phyloP scores from a whole-genome alignment of 2,113 vertebrate genomes.

The Petroica traversi region DNA sequence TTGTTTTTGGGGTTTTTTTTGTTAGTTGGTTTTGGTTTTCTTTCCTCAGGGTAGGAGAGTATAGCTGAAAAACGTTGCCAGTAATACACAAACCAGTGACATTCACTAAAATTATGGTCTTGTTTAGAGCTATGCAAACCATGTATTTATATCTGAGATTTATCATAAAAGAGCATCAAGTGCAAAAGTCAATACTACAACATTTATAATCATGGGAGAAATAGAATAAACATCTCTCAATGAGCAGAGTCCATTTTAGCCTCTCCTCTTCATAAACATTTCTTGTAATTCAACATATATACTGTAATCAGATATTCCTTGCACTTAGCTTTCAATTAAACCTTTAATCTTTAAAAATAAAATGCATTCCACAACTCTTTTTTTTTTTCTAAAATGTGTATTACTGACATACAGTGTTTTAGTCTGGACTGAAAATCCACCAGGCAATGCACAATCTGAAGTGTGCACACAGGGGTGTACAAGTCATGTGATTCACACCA shows the following conservation, averaged over 20 bases:
- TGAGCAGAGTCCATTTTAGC: background rate
- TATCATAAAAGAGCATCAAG: background rate
- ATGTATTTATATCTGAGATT: background rate
- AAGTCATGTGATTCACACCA: conserved; percentile 4
- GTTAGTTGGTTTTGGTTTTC: background rate
- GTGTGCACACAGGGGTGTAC: background rate
- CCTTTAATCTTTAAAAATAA: background rate
- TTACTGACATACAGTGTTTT: background rate
- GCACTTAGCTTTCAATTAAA: background rate
- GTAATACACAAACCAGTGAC: background rate
- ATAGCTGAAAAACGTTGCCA: background rate
- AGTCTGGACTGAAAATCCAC: background rate
- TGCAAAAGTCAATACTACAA: background rate
- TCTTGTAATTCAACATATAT: background rate
- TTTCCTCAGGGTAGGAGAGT: rapidly evolving
- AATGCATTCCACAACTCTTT: background rate
- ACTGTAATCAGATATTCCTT: background rate
- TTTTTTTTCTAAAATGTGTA: background rate
- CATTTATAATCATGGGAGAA: background rate
- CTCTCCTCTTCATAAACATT: background rate
- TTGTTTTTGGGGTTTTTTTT: background rate
- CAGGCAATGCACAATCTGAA: background rate
- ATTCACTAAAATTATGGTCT: background rate
- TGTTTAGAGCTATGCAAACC: background rate
- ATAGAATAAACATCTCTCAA: background rate